A percentile compares a stretch with the other conserved stretches of the same genome.
Conservation (phyloP, 2,113 vertebrate genomes). For the Pomatostomus ruficeps region DNA sequence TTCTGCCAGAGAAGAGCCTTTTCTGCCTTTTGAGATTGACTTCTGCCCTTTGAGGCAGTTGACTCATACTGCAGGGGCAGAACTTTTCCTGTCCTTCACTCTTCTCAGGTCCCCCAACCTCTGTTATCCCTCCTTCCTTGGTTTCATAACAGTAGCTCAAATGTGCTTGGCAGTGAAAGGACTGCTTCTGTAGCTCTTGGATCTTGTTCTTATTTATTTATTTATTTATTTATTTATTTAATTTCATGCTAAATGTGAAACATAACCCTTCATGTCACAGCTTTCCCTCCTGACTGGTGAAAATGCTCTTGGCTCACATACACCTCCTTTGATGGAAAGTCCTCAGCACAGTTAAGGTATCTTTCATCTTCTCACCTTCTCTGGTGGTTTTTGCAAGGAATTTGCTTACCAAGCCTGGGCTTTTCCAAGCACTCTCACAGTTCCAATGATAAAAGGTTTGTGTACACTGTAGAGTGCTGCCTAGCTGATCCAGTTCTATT, state of each 20-base stretch:
- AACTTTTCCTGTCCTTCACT: background rate
- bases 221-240: background rate
- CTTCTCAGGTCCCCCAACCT: background rate
- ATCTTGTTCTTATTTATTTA: background rate
- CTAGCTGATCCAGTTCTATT: slow-evolving; percentile 43
- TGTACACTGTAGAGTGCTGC: slow-evolving; percentile 10
- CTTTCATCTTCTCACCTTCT: background rate
- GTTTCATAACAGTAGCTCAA: background rate
- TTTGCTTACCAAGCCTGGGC: background rate
- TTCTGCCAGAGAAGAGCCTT: background rate
- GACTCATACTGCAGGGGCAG: background rate
- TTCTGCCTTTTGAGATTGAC: background rate
- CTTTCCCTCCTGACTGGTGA: background rate
- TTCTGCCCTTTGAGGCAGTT: background rate
- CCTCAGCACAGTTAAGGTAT: background rate
- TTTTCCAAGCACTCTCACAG: background rate
- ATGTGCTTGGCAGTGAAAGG: background rate
- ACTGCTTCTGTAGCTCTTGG: background rate
- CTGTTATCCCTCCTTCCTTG: background rate
- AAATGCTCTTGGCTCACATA: background rate
- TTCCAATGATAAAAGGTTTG: slow-evolving; percentile 45
- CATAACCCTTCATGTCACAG: background rate
- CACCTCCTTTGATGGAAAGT: background rate
- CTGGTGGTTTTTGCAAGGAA: background rate
- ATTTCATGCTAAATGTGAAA: background rate